phyloP scores from a whole-genome alignment of 92 coral and sea anemone species.

The Chrysogorgia sp. region DNA sequence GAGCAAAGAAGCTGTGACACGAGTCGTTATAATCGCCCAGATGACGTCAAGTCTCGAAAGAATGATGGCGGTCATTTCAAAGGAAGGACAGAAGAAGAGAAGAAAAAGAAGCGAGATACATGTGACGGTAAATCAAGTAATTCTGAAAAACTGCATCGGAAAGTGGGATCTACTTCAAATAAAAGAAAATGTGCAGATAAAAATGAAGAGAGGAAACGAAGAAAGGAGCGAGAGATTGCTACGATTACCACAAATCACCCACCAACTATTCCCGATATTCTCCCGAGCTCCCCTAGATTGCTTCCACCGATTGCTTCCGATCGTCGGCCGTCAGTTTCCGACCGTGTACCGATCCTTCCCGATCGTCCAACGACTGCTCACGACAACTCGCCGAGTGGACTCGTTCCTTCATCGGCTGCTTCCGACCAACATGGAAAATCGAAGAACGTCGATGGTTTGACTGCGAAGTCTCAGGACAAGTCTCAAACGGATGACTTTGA shows the following conservation, averaged over 20 bases:
- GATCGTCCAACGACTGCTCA: too few species aligned
- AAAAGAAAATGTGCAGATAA: not conserved
- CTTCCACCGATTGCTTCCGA: too few species aligned
- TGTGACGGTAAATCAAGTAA: not conserved
- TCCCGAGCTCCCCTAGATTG: too few species aligned
- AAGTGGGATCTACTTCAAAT: not conserved
- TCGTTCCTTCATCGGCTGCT: too few species aligned
- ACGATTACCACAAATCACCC: not conserved
- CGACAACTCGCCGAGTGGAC: too few species aligned
- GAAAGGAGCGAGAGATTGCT: not conserved
- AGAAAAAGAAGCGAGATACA: not conserved
- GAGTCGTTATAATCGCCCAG: not conserved
- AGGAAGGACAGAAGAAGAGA: not conserved
- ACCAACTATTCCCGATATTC: too few species aligned
- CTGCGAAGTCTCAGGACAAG: not conserved
- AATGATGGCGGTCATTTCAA: not conserved
- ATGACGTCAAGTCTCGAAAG: not conserved
- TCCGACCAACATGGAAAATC: too few species aligned
- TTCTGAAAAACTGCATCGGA: not conserved
- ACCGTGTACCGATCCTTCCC: too few species aligned
- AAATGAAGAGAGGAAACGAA: not conserved
- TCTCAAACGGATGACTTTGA: constrained; percentile 37
- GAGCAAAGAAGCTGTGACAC: not conserved
- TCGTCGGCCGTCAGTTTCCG: too few species aligned
- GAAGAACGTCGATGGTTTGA: not conserved